Conservation (phyloP, 2,888 invertebrate genomes). For the Xestia c-nigrum region DNA sequence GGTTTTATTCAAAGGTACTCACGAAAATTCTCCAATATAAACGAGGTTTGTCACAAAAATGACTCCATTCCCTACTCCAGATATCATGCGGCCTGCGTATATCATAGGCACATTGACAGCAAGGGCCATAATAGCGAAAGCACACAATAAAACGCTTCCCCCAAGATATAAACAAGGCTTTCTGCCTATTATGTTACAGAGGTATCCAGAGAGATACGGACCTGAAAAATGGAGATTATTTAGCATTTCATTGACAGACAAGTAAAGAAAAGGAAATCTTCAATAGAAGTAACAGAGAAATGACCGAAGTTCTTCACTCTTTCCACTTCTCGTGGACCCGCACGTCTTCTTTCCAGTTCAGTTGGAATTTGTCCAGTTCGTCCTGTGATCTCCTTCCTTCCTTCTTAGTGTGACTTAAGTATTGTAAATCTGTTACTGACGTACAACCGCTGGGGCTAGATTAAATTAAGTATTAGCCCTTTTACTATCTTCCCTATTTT, state of each 20-base stretch:
- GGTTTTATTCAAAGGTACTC: slow-evolving; percentile 15
- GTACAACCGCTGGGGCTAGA: too few relatives aligned
- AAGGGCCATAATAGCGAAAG: slow-evolving; percentile 64
- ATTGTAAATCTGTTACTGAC: too few relatives aligned
- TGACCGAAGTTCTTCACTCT: too few relatives aligned
- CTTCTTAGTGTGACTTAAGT: too few relatives aligned
- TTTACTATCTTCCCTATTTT: too few relatives aligned
- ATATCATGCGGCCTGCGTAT: slow-evolving; percentile 57
- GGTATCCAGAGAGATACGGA: slow-evolving; percentile 69
- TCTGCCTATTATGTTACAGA: slow-evolving; percentile 72
- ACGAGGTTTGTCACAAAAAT: slow-evolving; percentile 45
- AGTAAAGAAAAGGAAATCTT: background rate
- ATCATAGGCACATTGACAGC: slow-evolving; percentile 67
- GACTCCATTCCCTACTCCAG: slow-evolving; percentile 31
- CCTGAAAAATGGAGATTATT: slow-evolving; percentile 64
- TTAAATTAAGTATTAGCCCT: too few relatives aligned
- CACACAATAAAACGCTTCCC: slow-evolving; percentile 51
- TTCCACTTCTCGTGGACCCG: too few relatives aligned
- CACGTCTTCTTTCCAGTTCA: too few relatives aligned
- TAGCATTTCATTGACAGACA: background rate
- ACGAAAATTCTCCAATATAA: slow-evolving; percentile 57
- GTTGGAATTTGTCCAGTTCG: too few relatives aligned
- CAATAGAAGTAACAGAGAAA: background rate
- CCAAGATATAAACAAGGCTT: slow-evolving; percentile 71
- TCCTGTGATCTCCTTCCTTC: too few relatives aligned